Base-by-base conservation (phyloP, 2,888 invertebrate species). In the Gymnoscelis rufifasciata region DNA sequence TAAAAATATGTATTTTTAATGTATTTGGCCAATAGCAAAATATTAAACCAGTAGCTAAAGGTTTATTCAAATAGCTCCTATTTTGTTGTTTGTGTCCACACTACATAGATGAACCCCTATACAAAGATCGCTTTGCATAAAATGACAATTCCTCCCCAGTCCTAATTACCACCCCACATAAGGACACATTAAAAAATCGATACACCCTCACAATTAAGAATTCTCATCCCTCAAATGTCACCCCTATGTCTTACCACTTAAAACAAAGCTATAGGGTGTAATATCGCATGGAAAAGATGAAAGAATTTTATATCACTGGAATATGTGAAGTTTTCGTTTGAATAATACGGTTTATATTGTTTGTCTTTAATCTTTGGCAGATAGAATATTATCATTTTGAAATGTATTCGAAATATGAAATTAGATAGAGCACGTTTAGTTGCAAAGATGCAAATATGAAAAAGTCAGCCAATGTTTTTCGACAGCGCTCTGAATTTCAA, bases 161-260 rank as follows among this genome's bases (percentile, higher is more conserved):
- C 56, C 54, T 55, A 56, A 55, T 55, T 56, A 52, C 45, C 52
- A 51, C 48, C 54, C 54, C 50, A 48, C 46, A 38, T 45, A 57
- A 57, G 53, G 47, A 76, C 73, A 74, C 72, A 80, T 81, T 80
- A 80, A 83, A 83, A 83, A 84, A 84, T 86, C 86, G 76, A 86
- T 84, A 83, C 54, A 66, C 74, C 74, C 72, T 74, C 73, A 83
- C 81, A 83, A 84, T 86, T 83, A 86, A 82, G 81, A 80, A 75
- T 58, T 61, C 65, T 66, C 83, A 82, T 83, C 84, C 78, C 84
- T 84, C 84, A 84, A 83, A 83, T 73, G 78, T 84, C 66, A 65
- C 66, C 66, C 64, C 60, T 56, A 55, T 27, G 14, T 43, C 14
- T 27, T 29, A 28, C 26, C 11, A 43, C 6, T 50, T 58, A 69